Evolutionary conservation across 64 coral and sea anemone species (phyloP).

Genomic region (Stichodactyla mertensii): DNA sequence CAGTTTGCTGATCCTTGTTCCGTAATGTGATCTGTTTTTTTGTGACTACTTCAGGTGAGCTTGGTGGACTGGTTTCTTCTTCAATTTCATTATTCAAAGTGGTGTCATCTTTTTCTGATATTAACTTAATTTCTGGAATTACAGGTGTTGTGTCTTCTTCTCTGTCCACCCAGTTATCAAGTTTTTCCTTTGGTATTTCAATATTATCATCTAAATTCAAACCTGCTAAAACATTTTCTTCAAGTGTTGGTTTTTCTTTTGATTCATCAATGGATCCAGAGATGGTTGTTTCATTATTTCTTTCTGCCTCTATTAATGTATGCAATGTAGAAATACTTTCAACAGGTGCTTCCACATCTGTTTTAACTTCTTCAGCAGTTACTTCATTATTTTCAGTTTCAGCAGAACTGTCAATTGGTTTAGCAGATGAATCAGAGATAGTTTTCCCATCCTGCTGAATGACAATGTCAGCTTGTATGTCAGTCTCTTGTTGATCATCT

Average conservation of each 20-base stretch:
- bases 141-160: background rate
- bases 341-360: background rate
- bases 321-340: background rate
- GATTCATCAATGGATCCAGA: background rate
- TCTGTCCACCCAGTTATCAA: background rate
- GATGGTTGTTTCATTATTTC: background rate
- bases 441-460: background rate
- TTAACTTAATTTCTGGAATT: slow-evolving; percentile 10
- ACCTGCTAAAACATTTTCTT: background rate
- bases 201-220: background rate
- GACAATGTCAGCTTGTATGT: background rate
- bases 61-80: background rate
- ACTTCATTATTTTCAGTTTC: background rate
- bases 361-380: background rate
- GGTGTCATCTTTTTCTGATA: background rate
- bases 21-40: background rate
- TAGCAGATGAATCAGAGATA: background rate
- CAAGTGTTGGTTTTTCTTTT: background rate
- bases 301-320: background rate
- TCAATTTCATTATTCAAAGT: background rate
- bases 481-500: background rate
- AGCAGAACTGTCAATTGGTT: background rate
- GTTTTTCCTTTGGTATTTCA: background rate
- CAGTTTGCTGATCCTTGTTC: background rate
- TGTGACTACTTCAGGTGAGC: background rate